Base-by-base conservation (phyloP, 2,797 vertebrate species). In the Enteromius radiatus region DNA sequence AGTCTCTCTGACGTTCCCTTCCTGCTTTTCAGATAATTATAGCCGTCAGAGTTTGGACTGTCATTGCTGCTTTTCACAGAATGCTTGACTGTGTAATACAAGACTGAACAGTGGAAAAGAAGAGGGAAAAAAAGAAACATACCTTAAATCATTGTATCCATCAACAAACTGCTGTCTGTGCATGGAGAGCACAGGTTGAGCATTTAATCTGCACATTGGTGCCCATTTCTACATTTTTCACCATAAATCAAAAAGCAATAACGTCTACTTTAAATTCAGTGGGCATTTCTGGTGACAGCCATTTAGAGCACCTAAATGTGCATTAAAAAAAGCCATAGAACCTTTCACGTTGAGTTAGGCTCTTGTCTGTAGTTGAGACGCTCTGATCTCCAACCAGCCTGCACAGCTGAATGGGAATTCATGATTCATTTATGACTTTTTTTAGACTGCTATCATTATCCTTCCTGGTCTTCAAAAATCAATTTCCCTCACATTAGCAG, bases 381-480 rank as follows among this genome's bases (percentile, higher is more conserved):
- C 70, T 73, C 28, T 10, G 26, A 78, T 68, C 54, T 73, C 79
- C 63, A 86, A 84, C 83, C 85, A 81, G 56, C 9, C 61, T 81
- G 86, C 54, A 87, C 69, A 87, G 78, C 78, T 88, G 67, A 65
- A 75, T 80, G 47, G 69, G n/a, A 86, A 84, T 76, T 88, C 85
- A 87, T 89, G 87, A 86, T 85, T 89, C 90, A 90, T 89, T 68
- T 87, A 90, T 88, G 76, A 83, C 86, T 88, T 91, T 74, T 88
- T 91, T 88, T 80, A 33, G 84, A 86, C 87, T 73, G 70, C 84
- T 87, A 87, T 85, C 86, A 84, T 65, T 70, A 84, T 82, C 49
- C 61, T 73, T 82, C 82, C 81, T 61, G 83, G 82, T 84, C 80
- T 85, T 80, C 87, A 82, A 83, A 84, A 85, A 87, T 86, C 64